Evolutionary conservation across 2,797 vertebrate genomes (phyloP).

Genomic region (Gymnodraco acuticeps): DNA sequence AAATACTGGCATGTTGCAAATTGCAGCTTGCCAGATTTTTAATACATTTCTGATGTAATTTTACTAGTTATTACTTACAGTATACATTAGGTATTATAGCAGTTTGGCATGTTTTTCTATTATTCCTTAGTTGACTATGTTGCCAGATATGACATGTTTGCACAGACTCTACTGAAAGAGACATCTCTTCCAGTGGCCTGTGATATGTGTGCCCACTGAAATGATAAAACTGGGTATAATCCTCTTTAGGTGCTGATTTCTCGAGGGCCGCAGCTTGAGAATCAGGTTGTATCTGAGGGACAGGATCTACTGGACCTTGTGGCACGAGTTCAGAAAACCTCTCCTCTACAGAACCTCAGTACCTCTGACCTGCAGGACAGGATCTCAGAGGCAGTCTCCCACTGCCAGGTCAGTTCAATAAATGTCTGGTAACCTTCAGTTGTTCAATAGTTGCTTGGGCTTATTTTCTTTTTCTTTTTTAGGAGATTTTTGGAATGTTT

Average conservation of each 20-base stretch:
- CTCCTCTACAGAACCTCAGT: constrained; percentile 51
- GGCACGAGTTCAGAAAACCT: constrained; percentile 14
- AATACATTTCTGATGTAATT: no score
- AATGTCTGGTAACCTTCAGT: background rate
- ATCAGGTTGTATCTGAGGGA: constrained; percentile 35
- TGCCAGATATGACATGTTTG: background rate
- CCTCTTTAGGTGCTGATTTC: constrained; percentile 41
- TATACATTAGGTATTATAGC: no score
- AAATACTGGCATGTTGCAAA: background rate
- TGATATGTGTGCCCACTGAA: background rate
- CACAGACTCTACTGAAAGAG: background rate
- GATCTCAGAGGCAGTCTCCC: constrained; percentile 34
- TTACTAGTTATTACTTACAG: no score
- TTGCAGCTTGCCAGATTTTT: background rate
- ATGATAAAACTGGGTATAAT: background rate
- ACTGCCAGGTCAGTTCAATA: constrained; percentile 43
- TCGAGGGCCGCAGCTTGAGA: constrained; percentile 55
- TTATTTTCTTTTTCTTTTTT: constrained; percentile 3
- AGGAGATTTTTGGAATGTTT: constrained; percentile 61
- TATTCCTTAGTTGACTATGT: background rate
- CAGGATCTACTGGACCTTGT: constrained; percentile 43
- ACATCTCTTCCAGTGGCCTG: no score
- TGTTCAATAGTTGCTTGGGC: background rate
- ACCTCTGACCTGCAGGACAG: constrained; percentile 22
- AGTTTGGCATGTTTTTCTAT: background rate